These are phyloP conservation scores for Patella pellucida DNA, from an alignment of 2,888 invertebrate genomes.

Conservation along the genomic window DNA sequence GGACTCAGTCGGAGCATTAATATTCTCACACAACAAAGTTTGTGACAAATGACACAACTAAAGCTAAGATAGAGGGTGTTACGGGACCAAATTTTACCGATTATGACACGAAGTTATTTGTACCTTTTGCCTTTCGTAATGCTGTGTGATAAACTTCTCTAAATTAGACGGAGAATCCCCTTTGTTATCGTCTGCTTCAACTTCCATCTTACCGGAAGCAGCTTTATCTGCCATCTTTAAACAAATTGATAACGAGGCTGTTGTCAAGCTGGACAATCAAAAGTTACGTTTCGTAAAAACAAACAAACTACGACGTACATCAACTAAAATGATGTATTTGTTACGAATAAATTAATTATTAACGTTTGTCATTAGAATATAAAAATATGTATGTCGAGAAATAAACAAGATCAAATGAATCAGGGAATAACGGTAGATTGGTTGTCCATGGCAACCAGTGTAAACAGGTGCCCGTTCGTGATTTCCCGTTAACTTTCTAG, in stretches of 20 bases:
- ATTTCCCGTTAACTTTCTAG: background rate
- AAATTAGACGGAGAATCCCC: conserved; percentile 29
- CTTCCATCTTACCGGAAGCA: conserved; percentile 1
- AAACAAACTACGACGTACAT: background rate
- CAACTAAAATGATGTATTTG: background rate
- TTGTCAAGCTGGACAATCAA: conserved; percentile 1
- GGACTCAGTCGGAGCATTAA: no score
- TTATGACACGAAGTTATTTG: background rate
- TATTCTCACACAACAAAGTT: no score
- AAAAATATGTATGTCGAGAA: background rate
- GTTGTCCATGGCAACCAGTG: background rate
- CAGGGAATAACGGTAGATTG: background rate
- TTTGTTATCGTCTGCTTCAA: conserved; percentile 27
- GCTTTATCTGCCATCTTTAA: conserved; percentile 42
- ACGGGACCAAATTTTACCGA: no score
- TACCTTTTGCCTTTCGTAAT: conserved; percentile 57
- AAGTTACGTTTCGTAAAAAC: background rate
- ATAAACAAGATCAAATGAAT: no score
- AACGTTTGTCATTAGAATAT: background rate
- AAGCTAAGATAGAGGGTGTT: background rate
- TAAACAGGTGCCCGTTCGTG: conserved; percentile 31
- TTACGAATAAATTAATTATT: background rate
- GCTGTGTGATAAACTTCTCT: conserved; percentile 54
- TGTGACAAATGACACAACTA: conserved; percentile 23
- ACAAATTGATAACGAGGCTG: conserved; percentile 30